Percentiles rank a stretch among this genome's conserved stretches.
Evolutionary conservation across 2,797 vertebrate species (phyloP).

Genomic region (Huso huso): DNA sequence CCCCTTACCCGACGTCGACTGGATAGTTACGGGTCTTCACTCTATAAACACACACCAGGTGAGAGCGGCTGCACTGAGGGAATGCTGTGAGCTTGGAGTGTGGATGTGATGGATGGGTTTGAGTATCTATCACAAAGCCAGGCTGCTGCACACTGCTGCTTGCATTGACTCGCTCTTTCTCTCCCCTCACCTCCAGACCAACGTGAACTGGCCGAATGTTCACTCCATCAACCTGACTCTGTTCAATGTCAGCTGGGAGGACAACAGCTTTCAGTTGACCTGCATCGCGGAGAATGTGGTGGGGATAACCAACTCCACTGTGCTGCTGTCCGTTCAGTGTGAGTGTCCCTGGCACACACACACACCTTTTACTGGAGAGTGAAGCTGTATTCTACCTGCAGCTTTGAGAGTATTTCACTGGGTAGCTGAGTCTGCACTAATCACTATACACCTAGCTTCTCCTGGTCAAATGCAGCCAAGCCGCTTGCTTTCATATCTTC

Average conservation of each 20-base stretch:
- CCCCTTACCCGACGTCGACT: slow-evolving; percentile 90
- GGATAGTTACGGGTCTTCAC: slow-evolving; percentile 82
- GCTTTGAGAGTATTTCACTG: no score
- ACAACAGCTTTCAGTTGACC: slow-evolving; percentile 85
- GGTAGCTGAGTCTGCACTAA: no score
- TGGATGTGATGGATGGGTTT: neutral
- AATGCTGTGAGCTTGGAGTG: neutral
- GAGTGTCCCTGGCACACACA: slow-evolving; percentile 41
- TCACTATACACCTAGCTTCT: no score
- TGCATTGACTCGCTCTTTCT: neutral
- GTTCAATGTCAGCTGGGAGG: slow-evolving; percentile 87
- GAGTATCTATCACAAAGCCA: neutral
- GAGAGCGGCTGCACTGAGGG: slow-evolving; percentile 1
- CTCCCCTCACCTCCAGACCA: slow-evolving; percentile 64
- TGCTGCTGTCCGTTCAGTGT: slow-evolving; percentile 90
- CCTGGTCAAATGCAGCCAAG: no score
- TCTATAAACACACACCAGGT: slow-evolving; percentile 97
- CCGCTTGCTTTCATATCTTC: no score
- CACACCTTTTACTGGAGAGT: no score
- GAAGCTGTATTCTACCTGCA: no score
- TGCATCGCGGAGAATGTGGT: slow-evolving; percentile 96
- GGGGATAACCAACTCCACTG: slow-evolving; percentile 90
- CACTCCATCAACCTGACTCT: slow-evolving; percentile 94
- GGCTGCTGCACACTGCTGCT: neutral
- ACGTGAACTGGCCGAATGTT: slow-evolving; percentile 91